Evolutionary conservation across 2,113 vertebrate genomes (phyloP), one percentile per base, ranked within the genome.

Genomic region (Mormyrus lacerda): DNA sequence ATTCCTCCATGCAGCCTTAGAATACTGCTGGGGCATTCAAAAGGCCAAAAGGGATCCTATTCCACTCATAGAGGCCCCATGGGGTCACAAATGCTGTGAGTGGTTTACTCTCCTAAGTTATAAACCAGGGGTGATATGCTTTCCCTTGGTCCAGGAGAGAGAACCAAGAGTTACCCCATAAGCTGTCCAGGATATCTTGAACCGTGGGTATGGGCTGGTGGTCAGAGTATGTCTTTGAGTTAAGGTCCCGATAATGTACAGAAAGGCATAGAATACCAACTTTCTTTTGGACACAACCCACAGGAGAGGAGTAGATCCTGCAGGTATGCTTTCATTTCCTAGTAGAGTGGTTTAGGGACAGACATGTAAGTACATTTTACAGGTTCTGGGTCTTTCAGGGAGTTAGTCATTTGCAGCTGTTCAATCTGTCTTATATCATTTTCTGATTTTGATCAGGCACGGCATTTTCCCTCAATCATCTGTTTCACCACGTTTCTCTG

Each of bases 21-120:
- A 90, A 89, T 0, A 39, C 73, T 7, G 88, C 73, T 27, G 73
- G 88, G 2, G 53, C 76, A 31, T 91, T 89, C 5, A 88, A 19
- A 0, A 85, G 79, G 19, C 89, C 88, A 44, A 58, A 91, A 6
- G 44, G 24, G 24, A 89, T 50, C 27, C 65, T 15, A 55, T 84
- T 47, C 85, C 86, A 11, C 73, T 91, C 47, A 76, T 61, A 88
- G 24, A 69, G 31, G 13, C 19, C 53, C 87, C 87, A 88, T 8
- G 39, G 42, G 11, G 42, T 88, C n/a, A 55, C 48, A 21, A 88
- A 88, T 10, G 21, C 55, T 44, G 87, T 88, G 31, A 65, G 31
- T 9, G 48, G 87, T 47, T 58, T 88, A 19, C 47, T 53, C 8
- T 31, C 24, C 24, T 61, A 24, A 24, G 21, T n/a, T 17, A 61